A percentile compares a stretch with the other conserved stretches of the same genome.
These are phyloP conservation scores for Caranx melampygus DNA, from an alignment of 2,113 vertebrate genomes.

Conservation along the genomic window DNA sequence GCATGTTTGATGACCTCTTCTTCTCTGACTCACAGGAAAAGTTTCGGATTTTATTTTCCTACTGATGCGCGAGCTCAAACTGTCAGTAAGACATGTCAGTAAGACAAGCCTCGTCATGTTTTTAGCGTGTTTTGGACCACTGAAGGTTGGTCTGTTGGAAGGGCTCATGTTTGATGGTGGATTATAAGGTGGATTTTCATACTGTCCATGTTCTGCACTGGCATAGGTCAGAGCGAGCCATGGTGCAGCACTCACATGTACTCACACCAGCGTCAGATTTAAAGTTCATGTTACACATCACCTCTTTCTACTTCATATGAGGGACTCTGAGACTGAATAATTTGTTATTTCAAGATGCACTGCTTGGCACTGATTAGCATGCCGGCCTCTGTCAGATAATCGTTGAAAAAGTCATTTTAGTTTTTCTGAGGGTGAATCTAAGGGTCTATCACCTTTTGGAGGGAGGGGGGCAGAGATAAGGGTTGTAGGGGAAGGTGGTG, in stretches of 20 bases:
- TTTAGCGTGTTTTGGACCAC: slow-evolving; percentile 20
- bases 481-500: slow-evolving; percentile 19
- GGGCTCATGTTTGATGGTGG: background rate
- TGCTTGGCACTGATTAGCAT: slow-evolving; percentile 5
- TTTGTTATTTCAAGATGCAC: slow-evolving; percentile 33
- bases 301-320: background rate
- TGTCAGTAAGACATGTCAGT: slow-evolving; percentile 18
- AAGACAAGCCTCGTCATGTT: slow-evolving; percentile 14
- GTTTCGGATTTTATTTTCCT: slow-evolving; percentile 14
- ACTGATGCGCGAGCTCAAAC: slow-evolving; percentile 41
- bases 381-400: slow-evolving; percentile 11
- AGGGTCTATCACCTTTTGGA: slow-evolving; percentile 31
- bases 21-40: slow-evolving; percentile 15
- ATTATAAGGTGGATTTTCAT: slow-evolving; percentile 12
- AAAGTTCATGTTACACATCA: slow-evolving; percentile 25
- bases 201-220: background rate
- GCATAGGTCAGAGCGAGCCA: background rate
- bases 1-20: slow-evolving; percentile 5
- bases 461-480: slow-evolving; percentile 11
- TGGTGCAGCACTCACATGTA: slow-evolving; percentile 5
- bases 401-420: slow-evolving; percentile 28
- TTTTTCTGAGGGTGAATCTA: slow-evolving; percentile 22
- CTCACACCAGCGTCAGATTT: slow-evolving; percentile 14
- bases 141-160: slow-evolving; percentile 24
- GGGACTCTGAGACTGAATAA: slow-evolving; percentile 1